phyloP scores from a whole-genome alignment of 2,113 vertebrate genomes.

The Tauraco erythrolophus region DNA sequence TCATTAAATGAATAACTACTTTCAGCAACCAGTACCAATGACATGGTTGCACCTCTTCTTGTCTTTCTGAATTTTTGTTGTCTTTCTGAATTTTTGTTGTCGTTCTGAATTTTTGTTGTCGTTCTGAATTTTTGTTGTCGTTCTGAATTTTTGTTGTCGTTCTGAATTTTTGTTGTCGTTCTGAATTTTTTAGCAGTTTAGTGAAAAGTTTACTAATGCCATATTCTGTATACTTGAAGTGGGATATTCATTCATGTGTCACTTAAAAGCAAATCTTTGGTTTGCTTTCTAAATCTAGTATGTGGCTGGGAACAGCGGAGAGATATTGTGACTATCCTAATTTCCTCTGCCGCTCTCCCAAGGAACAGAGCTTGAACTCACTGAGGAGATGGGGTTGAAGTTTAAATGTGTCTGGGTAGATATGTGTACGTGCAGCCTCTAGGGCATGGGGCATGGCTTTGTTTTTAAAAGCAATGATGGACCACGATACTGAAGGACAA shows the following conservation, averaged over 20 bases:
- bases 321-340: background rate
- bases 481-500: background rate
- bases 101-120: background rate
- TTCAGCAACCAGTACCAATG: background rate
- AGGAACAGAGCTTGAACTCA: background rate
- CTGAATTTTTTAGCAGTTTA: background rate
- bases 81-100: background rate
- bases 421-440: fast-evolving
- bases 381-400: background rate
- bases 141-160: background rate
- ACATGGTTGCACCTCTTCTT: background rate
- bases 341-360: background rate
- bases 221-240: background rate
- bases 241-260: background rate
- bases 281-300: background rate
- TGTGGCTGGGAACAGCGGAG: background rate
- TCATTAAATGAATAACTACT: background rate
- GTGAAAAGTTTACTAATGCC: background rate
- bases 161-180: background rate
- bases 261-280: background rate
- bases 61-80: background rate
- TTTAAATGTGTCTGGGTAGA: background rate
- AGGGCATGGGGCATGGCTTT: background rate
- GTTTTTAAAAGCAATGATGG: background rate
- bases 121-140: background rate